Conservation (phyloP, 2,113 vertebrate species). For the Grammomys dolichurus region DNA sequence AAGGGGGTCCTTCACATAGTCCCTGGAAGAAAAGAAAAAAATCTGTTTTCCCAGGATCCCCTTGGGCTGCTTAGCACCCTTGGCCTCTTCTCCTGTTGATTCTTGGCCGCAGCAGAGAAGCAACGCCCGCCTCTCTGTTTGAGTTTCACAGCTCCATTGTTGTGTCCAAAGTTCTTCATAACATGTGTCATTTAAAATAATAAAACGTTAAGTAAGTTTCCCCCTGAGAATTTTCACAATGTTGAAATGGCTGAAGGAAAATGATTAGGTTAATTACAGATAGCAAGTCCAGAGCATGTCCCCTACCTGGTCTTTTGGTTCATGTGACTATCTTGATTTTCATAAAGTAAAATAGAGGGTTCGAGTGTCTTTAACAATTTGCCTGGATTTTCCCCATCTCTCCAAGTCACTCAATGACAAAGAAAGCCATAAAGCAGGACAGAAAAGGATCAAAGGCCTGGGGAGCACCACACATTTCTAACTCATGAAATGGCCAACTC, state of each 20-base stretch:
- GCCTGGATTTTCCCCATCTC: not conserved
- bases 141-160: not conserved
- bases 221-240: conserved; percentile 38
- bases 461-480: not conserved
- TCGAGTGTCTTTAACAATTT: not conserved
- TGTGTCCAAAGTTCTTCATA: not conserved
- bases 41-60: not conserved
- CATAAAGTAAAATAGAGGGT: not conserved
- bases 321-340: not conserved
- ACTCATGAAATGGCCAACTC: not conserved
- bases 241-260: not conserved
- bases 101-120: not conserved
- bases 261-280: not conserved
- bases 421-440: not conserved
- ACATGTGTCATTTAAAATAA: not conserved
- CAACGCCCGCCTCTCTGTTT: not conserved
- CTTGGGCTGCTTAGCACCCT: not conserved
- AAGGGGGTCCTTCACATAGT: not conserved
- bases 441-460: not conserved
- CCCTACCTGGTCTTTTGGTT: not conserved
- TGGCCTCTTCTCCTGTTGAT: not conserved
- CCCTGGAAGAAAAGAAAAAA: not conserved
- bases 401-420: not conserved
- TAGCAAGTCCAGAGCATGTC: not conserved
- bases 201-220: conserved; percentile 25